phyloP scores from a whole-genome alignment of 2,888 invertebrate species.

The Phyto melanocephala region DNA sequence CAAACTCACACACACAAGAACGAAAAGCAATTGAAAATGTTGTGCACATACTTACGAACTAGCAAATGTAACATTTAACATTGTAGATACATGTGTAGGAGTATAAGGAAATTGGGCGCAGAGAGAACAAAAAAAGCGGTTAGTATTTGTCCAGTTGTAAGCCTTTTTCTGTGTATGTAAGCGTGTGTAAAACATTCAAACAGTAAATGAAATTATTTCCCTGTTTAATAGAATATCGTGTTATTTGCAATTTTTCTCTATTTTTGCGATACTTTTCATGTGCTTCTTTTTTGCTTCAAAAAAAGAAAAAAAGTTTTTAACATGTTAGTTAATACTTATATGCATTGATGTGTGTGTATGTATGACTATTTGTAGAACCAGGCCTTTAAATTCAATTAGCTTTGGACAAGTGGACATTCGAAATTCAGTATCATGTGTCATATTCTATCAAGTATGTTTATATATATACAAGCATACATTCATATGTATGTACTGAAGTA shows the following conservation, averaged over 20 bases:
- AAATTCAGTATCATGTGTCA: constrained; percentile 2
- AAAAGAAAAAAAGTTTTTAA: too few species aligned
- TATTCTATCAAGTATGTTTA: constrained; percentile 11
- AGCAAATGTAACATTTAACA: constrained; percentile 15
- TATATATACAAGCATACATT: not conserved
- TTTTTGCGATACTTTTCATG: not conserved
- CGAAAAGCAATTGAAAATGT: constrained; percentile 17
- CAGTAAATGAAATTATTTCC: constrained; percentile 55
- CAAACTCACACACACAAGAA: constrained; percentile 18
- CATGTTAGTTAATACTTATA: too few species aligned
- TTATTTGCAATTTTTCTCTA: not conserved
- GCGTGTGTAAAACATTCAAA: constrained; percentile 40
- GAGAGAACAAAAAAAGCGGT: not conserved
- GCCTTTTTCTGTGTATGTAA: constrained; percentile 1
- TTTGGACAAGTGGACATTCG: constrained; percentile 28
- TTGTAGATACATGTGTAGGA: not conserved
- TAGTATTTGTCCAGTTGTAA: not conserved
- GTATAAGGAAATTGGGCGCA: too few species aligned
- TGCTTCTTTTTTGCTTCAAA: not conserved
- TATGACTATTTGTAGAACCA: not conserved
- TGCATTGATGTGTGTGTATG: not conserved
- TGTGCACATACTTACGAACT: not conserved
- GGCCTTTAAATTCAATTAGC: constrained; percentile 57
- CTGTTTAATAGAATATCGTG: constrained; percentile 48
- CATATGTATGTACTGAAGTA: not conserved